A percentile compares a stretch with the other conserved stretches of the same genome.
Evolutionary conservation across 2,888 invertebrate genomes (phyloP).

Genomic region (Copidosoma aretas): DNA sequence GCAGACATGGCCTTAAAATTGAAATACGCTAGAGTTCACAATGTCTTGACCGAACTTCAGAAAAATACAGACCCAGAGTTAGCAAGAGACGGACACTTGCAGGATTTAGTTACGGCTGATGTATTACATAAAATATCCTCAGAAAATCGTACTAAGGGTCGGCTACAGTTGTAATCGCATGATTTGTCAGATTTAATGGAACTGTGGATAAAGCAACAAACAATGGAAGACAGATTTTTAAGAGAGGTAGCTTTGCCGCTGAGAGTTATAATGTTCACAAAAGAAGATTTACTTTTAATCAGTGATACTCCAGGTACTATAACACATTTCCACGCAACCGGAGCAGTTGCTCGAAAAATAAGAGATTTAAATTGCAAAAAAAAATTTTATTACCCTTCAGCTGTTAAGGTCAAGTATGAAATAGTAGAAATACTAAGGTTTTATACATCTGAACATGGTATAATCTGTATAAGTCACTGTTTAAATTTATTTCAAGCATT

Average conservation of each 20-base stretch:
- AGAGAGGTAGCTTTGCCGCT: constrained; percentile 13
- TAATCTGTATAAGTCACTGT: constrained; percentile 28
- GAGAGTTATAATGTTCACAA: constrained; percentile 21
- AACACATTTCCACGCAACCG: constrained; percentile 38
- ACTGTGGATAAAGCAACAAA: constrained; percentile 15
- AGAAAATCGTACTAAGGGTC: constrained; percentile 4
- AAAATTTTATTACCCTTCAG: constrained; percentile 37
- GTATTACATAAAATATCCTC: constrained; percentile 32
- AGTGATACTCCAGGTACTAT: constrained; percentile 20
- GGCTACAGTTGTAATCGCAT: constrained; percentile 16
- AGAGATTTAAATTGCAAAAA: constrained; percentile 23
- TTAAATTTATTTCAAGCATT: constrained; percentile 32
- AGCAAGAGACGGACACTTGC: constrained; percentile 24
- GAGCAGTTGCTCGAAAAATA: constrained; percentile 33
- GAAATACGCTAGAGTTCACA: no score
- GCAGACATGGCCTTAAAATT: no score
- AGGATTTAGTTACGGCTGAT: background rate
- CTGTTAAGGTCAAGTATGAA: constrained; percentile 9
- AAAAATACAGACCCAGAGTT: constrained; percentile 10
- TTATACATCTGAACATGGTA: constrained; percentile 32
- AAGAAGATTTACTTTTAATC: constrained; percentile 16
- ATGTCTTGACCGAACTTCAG: background rate
- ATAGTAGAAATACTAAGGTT: constrained; percentile 28
- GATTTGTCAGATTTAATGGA: constrained; percentile 38
- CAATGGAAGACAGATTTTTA: constrained; percentile 9